Evolutionary conservation across 2,113 vertebrate genomes (phyloP).

Genomic region (Corythornis madagascariensis): DNA sequence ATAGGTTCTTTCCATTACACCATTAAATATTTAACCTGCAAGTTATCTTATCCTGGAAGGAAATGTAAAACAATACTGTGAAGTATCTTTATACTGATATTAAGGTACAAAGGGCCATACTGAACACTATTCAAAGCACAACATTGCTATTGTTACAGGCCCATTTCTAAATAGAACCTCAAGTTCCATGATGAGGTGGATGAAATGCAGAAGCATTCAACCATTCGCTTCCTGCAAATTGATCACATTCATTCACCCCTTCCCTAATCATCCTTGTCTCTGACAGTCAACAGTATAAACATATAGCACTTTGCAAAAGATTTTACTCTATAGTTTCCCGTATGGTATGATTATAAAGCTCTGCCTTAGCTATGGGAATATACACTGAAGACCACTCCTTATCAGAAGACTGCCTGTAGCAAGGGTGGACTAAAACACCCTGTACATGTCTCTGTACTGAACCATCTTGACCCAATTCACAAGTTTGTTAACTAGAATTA

Average conservation of each 20-base stretch:
- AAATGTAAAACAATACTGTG: slow-evolving; percentile 61
- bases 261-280: neutral
- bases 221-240: fast-evolving
- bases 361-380: neutral
- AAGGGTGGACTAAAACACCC: neutral
- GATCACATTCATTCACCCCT: neutral
- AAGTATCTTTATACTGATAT: slow-evolving; percentile 40
- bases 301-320: neutral
- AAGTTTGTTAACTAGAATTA: neutral
- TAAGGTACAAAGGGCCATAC: slow-evolving; percentile 37
- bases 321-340: neutral
- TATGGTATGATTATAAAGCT: neutral
- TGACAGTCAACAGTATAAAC: neutral
- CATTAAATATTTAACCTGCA: slow-evolving; percentile 58
- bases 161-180: slow-evolving; percentile 14
- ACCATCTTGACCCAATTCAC: neutral
- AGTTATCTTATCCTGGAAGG: slow-evolving; percentile 28
- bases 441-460: neutral
- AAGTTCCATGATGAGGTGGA: neutral
- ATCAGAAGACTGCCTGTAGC: neutral
- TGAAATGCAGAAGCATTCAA: neutral
- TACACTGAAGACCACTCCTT: neutral
- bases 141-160: neutral
- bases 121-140: neutral
- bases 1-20: slow-evolving; percentile 38